Percentiles rank a stretch among this genome's conserved stretches.
Evolutionary conservation across 1,140 invertebrate species (phyloP).

Genomic region (Cecropterus lyciades): DNA sequence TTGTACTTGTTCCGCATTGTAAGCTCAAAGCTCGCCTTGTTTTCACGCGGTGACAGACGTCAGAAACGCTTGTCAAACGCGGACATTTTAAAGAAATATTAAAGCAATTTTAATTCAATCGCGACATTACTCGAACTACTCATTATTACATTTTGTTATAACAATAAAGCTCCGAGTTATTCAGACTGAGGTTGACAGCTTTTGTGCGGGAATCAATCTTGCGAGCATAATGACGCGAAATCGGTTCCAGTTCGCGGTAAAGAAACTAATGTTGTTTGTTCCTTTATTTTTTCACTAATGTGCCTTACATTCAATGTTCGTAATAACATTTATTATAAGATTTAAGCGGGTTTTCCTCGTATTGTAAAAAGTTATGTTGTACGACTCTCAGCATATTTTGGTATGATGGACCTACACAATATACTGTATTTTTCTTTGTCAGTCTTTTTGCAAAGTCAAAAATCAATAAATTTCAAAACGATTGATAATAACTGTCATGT

Average conservation of each 20-base stretch:
- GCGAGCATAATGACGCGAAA: slow-evolving; percentile 72
- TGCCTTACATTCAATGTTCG: slow-evolving; percentile 46
- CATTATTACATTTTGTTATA: slow-evolving; percentile 83
- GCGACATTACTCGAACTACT: slow-evolving; percentile 68
- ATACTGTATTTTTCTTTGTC: too few species aligned
- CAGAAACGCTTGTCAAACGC: slow-evolving; percentile 76
- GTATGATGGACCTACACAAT: too few species aligned
- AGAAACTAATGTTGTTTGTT: slow-evolving; percentile 72
- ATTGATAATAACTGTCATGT: too few species aligned
- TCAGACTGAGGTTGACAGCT: slow-evolving; percentile 68
- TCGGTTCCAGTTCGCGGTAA: slow-evolving; percentile 73
- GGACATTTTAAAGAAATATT: slow-evolving; percentile 69
- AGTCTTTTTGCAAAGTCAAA: too few species aligned
- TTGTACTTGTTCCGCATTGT: slow-evolving; percentile 19
- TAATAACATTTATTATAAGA: slow-evolving; percentile 31
- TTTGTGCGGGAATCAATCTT: slow-evolving; percentile 79
- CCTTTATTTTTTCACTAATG: slow-evolving; percentile 61
- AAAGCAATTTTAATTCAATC: slow-evolving; percentile 80
- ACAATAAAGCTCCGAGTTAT: slow-evolving; percentile 71
- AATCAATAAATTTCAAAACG: too few species aligned
- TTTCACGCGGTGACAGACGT: slow-evolving; percentile 55
- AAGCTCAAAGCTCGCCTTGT: slow-evolving; percentile 26
- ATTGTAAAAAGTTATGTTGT: not conserved
- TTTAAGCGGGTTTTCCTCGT: slow-evolving; percentile 39
- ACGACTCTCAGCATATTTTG: not conserved